Base-by-base conservation (phyloP, 2,888 invertebrate genomes). In the Leucania comma region DNA sequence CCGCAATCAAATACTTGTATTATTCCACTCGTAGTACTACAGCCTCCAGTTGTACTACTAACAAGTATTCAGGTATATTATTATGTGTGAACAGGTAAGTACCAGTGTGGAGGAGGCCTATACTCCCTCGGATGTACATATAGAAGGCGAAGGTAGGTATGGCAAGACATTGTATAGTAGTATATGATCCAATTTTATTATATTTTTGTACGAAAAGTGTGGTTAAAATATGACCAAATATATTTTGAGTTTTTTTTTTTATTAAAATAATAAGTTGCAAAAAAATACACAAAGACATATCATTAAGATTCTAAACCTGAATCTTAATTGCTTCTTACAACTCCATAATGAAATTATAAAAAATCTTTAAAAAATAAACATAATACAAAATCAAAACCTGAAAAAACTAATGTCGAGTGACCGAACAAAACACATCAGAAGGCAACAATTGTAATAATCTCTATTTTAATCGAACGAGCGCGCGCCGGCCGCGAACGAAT, bases 391-490 rank as follows among this genome's bases (percentile, higher is more conserved):
- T 59, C 26, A 71, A 69, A 70, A 46, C 53, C 53, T 38, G 51
- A 56, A 78, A 74, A 48, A 51, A 54, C n/a, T n/a, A 26, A 38
- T 32, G 59, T 10, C 20, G 14, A 32, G 51, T 8, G 35, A 77
- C 69, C 68, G 78, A 83, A 86, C 72, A 80, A 77, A 85, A 83
- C 84, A 85, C 83, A 84, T 80, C 79, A 84, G 78, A 85, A 85
- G 78, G 66, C 81, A 84, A 84, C 87, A 84, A 76, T 80, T 78
- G 84, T 87, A 85, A 81, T 88, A 90, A 87, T 78, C 84, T 75
- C 83, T 87, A 88, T 91, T 90, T 93, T 93, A 94, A 94, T 90
- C 91, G 92, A 92, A 90, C 90, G 88, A 91, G 83, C 20, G 20
- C 20, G 46, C 46, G 20, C 20, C 20, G 81, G 87, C 90, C 91